Base-by-base conservation (phyloP, 2,113 vertebrate species). In the Rhabdornis inornatus region DNA sequence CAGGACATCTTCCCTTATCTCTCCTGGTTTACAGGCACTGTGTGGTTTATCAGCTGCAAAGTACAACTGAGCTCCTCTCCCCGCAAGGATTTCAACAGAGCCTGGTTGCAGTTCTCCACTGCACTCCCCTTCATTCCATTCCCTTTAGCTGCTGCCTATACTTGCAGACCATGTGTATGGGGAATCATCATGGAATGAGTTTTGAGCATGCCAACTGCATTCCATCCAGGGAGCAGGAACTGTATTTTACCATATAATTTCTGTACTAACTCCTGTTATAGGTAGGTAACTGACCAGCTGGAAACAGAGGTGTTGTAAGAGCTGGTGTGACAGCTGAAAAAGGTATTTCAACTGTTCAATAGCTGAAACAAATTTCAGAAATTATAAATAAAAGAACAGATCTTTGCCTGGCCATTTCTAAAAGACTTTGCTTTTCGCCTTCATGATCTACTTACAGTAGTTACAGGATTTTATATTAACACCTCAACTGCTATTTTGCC, bases 1-100 rank as follows among this genome's bases (percentile, higher is more conserved):
- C 20, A 59, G 33, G 27, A 37, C 27, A 68, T 27, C 24, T 35
- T 57, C 35, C 8, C 25, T 16, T 9, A 3, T 22, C 17, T 59
- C 4, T 31, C 22, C 37, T 31, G 37, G 37, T 0, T 68, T 37
- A 44, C 13, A 59, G 61, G 14, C 0, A 2, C 2, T 44, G 3
- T 50, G 45, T 31, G 27, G 18, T 44, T 77, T 60, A 42, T 68
- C 44, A 68, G 14, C 21, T 86, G 25, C 7, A 16, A 35, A 31
- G 17, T 2, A 8, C 30, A 37, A 31, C 0, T 5, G 33, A 33
- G 22, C 2, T 68, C 53, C 44, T 30, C 21, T 18, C 27, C 45
- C 27, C 0, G 0, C 5, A 37, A 35, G 37, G 63, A 52, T 27
- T 37, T 15, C 31, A 19, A 1, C 21, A 44, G 44, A 52, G 37